Base-by-base conservation (phyloP, 92 coral and sea anemone genomes). In the Galaxea fascicularis region DNA sequence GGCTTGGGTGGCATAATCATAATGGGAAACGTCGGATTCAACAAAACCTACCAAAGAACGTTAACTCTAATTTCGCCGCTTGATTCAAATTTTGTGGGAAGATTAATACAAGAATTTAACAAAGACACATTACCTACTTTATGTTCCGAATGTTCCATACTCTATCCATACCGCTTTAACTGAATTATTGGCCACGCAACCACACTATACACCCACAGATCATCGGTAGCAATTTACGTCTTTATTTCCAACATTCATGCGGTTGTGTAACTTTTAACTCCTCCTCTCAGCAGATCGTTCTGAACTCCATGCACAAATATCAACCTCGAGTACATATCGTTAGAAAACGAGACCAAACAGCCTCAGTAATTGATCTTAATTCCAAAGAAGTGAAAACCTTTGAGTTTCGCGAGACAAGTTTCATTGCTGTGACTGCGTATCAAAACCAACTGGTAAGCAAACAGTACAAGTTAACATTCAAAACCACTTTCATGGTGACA, bases 261-360 rank as follows among this genome's bases (percentile, higher is more conserved):
- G 49, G 58, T 75, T 51, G 4, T 57, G 21, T 20, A 57, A 57
- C 63, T 57, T 20, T 28, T 26, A 59, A 63, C 17, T 29, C 31
- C 53, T 41, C 39, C 27, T 44, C 65, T 69, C 58, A 66, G 14
- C 90, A 95, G 98, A 86, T 95, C 70, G 91, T 95, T 73, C 91
- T 95, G 41, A 95, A 95, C 72, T 95, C 98, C 15, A 95, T 95
- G 98, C 98, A 95, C 77, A 95, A 95, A 44, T 95, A 95, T 77
- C 94, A 94, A 73, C 98, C 98, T 16, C 90, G 98, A 29, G 93
- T 95, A 27, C 98, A 95, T 54, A 87, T 95, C 76, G 90, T 95
- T n/a, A 88, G 92, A 77, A 94, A 94, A 82, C 87, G 89, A 68
- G 98, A 94, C 74, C 98, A 95, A 86, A 94, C 93, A 26, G 93